Percentiles rank a stretch among this genome's conserved stretches.
These are phyloP conservation scores for Calliphora vicina DNA, from an alignment of 1,140 invertebrate species.

Conservation along the genomic window DNA sequence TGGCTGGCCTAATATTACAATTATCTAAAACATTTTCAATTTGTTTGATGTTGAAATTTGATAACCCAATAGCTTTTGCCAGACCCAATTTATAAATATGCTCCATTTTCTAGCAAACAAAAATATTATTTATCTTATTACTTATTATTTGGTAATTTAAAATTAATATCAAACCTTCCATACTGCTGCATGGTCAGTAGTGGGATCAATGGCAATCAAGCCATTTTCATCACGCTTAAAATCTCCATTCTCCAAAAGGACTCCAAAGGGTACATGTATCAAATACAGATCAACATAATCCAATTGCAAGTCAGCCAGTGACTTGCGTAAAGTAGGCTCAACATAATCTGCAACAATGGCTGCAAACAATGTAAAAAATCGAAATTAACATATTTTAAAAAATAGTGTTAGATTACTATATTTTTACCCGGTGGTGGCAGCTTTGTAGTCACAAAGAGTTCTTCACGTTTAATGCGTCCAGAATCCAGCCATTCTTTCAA, in stretches of 20 bases:
- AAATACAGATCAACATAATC: constrained; percentile 88
- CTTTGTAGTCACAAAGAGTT: constrained; percentile 85
- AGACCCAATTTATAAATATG: constrained; percentile 72
- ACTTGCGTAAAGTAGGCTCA: constrained; percentile 75
- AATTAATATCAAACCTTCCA: constrained; percentile 71
- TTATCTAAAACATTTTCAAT: constrained; percentile 71
- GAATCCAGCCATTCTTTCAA: constrained; percentile 77
- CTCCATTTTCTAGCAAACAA: constrained; percentile 74
- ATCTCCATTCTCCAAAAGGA: constrained; percentile 60
- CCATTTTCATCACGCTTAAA: constrained; percentile 67
- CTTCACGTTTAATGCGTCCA: constrained; percentile 76
- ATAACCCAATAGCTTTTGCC: constrained; percentile 77
- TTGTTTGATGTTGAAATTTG: constrained; percentile 82
- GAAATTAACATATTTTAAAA: background rate
- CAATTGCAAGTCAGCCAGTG: constrained; percentile 76
- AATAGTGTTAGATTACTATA: background rate
- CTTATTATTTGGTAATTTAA: background rate
- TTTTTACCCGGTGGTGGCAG: constrained; percentile 65
- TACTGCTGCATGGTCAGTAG: constrained; percentile 73
- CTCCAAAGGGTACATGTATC: constrained; percentile 79
- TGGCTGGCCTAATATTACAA: constrained; percentile 73
- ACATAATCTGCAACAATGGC: constrained; percentile 76
- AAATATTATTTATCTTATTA: background rate
- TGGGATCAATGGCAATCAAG: constrained; percentile 70
- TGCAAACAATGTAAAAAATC: constrained; percentile 42